A percentile compares a stretch with the other conserved stretches of the same genome.
These are phyloP conservation scores for Hyles vespertilio DNA, from an alignment of 1,140 invertebrate genomes.

Conservation along the genomic window DNA sequence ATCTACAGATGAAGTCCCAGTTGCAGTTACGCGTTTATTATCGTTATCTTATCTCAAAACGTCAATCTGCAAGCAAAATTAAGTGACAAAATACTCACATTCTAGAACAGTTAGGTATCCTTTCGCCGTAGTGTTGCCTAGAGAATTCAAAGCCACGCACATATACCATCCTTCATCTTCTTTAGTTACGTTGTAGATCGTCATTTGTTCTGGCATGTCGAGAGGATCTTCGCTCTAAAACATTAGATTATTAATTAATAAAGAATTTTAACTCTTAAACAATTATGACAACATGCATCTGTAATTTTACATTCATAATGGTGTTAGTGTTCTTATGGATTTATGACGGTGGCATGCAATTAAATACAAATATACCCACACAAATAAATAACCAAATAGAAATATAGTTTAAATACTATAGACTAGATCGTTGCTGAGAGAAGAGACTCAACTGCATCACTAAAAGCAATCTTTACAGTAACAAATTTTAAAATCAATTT, in stretches of 20 bases:
- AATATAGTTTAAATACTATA: no score
- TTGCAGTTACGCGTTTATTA: no score
- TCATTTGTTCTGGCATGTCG: conserved; percentile 82
- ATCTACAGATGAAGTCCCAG: no score
- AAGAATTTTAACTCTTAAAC: no score
- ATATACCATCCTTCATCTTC: conserved; percentile 95
- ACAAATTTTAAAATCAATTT: no score
- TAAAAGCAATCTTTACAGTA: no score
- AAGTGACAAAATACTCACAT: conserved; percentile 75
- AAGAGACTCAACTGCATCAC: no score
- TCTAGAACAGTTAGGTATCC: conserved; percentile 91
- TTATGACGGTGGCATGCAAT: background rate
- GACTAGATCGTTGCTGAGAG: no score
- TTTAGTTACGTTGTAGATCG: conserved; percentile 88
- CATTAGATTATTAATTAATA: background rate
- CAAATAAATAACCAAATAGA: background rate
- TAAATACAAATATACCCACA: background rate
- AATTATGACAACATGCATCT: no score
- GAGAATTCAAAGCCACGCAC: conserved; percentile 89
- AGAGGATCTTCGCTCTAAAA: conserved; percentile 57
- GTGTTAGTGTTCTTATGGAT: background rate
- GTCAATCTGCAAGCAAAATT: no score
- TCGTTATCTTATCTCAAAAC: no score
- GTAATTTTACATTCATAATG: no score
- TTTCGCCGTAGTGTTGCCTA: conserved; percentile 86